A percentile compares a stretch with the other conserved stretches of the same genome.
Evolutionary conservation across 2,888 invertebrate species (phyloP).

Genomic region (Andrena praecox): DNA sequence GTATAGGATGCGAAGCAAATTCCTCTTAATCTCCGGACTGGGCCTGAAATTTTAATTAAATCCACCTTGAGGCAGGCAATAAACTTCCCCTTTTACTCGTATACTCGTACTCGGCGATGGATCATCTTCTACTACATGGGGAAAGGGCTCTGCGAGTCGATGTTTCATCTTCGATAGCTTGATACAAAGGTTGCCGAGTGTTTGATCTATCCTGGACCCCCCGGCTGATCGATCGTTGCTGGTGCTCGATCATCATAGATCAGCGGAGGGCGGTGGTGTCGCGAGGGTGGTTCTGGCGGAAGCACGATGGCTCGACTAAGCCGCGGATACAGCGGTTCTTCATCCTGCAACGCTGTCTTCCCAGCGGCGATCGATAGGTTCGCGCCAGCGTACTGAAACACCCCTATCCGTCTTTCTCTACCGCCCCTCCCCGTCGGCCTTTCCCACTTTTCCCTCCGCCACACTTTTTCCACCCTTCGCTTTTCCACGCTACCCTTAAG

Average conservation of each 20-base stretch:
- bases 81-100: too few species aligned
- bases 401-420: slow-evolving; percentile 46
- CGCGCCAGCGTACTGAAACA: slow-evolving; percentile 78
- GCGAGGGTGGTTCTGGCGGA: slow-evolving; percentile 52
- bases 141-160: too few species aligned
- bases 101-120: too few species aligned
- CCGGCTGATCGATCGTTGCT: slow-evolving; percentile 31
- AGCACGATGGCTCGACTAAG: slow-evolving; percentile 75
- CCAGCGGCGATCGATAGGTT: slow-evolving; percentile 77
- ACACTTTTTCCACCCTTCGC: slow-evolving; percentile 13
- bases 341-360: slow-evolving; percentile 73
- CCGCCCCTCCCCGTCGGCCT: slow-evolving; percentile 19
- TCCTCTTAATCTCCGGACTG: too few species aligned
- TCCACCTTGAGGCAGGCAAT: too few species aligned
- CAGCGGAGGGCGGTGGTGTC: slow-evolving; percentile 40
- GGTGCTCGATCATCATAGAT: slow-evolving; percentile 52
- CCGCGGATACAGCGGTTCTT: slow-evolving; percentile 72
- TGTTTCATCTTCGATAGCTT: background rate
- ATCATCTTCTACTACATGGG: too few species aligned
- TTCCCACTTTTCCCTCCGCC: slow-evolving; percentile 24
- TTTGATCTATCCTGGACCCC: slow-evolving; percentile 1
- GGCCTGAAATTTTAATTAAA: too few species aligned
- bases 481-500: slow-evolving; percentile 7
- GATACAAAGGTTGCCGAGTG: background rate
- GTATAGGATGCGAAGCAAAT: too few species aligned